These are phyloP conservation scores for Boulengerochromis microlepis DNA, from an alignment of 2,113 vertebrate genomes.

Conservation along the genomic window DNA sequence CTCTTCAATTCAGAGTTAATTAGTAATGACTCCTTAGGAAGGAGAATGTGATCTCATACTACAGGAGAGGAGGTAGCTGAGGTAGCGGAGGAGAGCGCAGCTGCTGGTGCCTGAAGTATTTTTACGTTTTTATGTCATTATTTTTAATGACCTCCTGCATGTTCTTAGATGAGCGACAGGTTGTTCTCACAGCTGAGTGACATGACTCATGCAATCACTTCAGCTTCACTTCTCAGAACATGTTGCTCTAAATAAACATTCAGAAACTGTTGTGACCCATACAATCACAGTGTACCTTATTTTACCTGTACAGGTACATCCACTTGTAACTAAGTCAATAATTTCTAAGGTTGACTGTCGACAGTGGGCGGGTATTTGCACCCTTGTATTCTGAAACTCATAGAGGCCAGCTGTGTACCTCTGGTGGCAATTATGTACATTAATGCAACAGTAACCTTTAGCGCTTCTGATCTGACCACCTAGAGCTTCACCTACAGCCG, in stretches of 20 bases:
- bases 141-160: neutral
- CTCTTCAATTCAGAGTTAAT: neutral
- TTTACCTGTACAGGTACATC: neutral
- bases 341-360: neutral
- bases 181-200: neutral
- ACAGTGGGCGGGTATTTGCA: accelerated
- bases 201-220: neutral
- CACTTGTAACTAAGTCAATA: neutral
- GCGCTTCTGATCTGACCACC: neutral
- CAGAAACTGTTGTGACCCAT: neutral
- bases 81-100: accelerated
- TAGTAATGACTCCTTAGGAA: neutral
- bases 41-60: neutral
- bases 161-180: neutral
- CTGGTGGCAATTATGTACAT: neutral
- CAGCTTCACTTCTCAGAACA: neutral
- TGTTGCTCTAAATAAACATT: neutral
- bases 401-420: neutral
- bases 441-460: neutral
- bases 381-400: neutral
- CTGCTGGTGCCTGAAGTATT: neutral
- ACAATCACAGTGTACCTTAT: neutral
- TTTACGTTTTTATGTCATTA: neutral
- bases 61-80: neutral
- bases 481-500: neutral